Evolutionary conservation across 2,113 vertebrate species (phyloP).

Genomic region (Neofelis nebulosa): DNA sequence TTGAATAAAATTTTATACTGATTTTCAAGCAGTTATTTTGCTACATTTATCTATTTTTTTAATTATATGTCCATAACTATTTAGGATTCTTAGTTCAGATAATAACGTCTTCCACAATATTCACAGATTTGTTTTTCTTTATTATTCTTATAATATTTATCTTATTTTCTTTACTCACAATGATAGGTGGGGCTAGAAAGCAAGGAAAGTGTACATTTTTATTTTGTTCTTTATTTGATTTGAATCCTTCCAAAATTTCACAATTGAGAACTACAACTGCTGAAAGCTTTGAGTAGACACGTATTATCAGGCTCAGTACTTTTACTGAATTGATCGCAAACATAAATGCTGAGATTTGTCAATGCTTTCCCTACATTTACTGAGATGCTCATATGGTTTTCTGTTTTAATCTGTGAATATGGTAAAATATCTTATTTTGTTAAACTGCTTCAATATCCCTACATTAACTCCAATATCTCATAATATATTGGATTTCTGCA

Average conservation of each 20-base stretch:
- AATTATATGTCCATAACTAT: not conserved
- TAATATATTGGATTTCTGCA: not conserved
- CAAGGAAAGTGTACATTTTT: not conserved
- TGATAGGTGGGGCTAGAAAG: not conserved
- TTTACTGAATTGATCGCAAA: not conserved
- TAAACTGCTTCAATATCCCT: not conserved
- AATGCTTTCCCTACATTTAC: not conserved
- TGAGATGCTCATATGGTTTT: not conserved
- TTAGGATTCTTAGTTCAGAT: not conserved
- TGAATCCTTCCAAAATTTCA: not conserved
- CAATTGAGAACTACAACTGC: not conserved
- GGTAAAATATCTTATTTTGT: not conserved
- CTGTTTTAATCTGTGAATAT: not conserved
- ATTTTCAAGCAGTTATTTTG: not conserved
- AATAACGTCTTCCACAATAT: not conserved
- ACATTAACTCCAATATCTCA: not conserved
- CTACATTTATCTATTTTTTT: not conserved
- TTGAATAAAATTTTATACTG: not conserved
- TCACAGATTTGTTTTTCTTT: not conserved
- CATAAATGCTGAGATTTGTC: not conserved
- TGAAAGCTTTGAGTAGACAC: not conserved
- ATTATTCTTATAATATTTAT: not conserved
- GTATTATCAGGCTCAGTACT: not conserved
- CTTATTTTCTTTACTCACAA: not conserved
- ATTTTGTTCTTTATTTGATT: not conserved